phyloP scores from a whole-genome alignment of 2,113 vertebrate genomes.

The Sus scrofa region DNA sequence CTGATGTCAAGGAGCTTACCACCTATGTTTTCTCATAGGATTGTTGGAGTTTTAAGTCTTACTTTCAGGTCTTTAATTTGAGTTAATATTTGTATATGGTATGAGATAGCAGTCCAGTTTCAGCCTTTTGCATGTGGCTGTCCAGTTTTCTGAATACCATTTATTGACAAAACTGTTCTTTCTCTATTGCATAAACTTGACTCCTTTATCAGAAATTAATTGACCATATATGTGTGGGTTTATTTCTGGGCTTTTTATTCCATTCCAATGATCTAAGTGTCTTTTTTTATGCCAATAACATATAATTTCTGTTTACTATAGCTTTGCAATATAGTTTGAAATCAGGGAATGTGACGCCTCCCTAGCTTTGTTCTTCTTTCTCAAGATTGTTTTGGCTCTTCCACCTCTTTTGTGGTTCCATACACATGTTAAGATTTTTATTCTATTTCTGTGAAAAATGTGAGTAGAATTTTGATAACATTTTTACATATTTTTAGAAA shows the following conservation, averaged over 20 bases:
- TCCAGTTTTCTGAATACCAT: background rate
- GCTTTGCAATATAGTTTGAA: constrained; percentile 24
- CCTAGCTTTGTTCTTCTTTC: constrained; percentile 32
- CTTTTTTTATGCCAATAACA: background rate
- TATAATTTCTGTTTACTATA: background rate
- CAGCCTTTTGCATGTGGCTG: background rate
- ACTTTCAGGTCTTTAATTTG: background rate
- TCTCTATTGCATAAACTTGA: background rate
- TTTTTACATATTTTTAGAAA: background rate
- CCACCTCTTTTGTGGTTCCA: background rate
- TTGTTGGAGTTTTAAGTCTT: background rate
- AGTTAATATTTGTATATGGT: background rate
- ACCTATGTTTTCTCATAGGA: background rate
- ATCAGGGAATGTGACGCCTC: background rate
- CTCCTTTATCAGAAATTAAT: background rate
- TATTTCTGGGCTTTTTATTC: background rate
- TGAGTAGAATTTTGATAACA: background rate
- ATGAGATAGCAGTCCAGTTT: background rate
- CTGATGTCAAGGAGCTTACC: background rate
- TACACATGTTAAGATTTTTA: background rate
- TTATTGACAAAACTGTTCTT: background rate
- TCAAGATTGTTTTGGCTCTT: background rate
- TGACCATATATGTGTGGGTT: background rate
- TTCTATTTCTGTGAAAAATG: background rate
- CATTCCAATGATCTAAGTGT: background rate